Percentiles rank a stretch among this genome's conserved stretches.
Evolutionary conservation across 2,113 vertebrate species (phyloP).

Genomic region (Eulacestoma nigropectus): DNA sequence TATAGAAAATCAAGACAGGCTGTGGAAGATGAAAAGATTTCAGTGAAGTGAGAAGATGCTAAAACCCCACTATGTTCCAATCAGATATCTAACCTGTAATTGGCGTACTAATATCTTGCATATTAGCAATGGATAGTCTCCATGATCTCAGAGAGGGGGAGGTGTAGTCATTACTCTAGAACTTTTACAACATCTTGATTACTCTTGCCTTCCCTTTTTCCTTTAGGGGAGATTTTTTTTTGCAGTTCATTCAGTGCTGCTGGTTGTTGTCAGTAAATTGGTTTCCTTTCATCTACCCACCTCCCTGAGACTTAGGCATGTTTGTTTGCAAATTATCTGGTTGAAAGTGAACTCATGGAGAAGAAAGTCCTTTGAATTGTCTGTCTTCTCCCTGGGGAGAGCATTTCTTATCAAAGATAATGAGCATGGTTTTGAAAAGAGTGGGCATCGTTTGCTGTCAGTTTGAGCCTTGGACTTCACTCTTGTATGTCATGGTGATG

Average conservation of each 20-base stretch:
- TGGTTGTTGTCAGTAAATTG: not conserved
- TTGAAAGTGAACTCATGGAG: not conserved
- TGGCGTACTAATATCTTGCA: not conserved
- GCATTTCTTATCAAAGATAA: not conserved
- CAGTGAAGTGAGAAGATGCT: not conserved
- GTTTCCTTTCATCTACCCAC: not conserved
- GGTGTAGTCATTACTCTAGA: not conserved
- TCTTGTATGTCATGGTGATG: not conserved
- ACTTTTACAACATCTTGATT: not conserved
- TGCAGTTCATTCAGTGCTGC: accelerated
- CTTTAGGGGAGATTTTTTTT: not conserved
- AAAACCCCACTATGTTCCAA: not conserved
- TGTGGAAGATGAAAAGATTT: not conserved
- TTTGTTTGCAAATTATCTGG: not conserved
- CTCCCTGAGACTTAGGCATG: not conserved
- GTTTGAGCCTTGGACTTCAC: not conserved
- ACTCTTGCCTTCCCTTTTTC: not conserved
- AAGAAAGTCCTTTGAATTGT: not conserved
- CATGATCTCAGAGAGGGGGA: not conserved
- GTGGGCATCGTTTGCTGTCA: not conserved
- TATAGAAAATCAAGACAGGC: not conserved
- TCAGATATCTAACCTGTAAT: not conserved
- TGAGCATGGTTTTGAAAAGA: not conserved
- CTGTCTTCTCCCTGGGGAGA: not conserved
- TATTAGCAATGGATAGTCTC: not conserved